Base-by-base conservation (phyloP, 2,888 invertebrate species). In the Pseudococcus longispinus region DNA sequence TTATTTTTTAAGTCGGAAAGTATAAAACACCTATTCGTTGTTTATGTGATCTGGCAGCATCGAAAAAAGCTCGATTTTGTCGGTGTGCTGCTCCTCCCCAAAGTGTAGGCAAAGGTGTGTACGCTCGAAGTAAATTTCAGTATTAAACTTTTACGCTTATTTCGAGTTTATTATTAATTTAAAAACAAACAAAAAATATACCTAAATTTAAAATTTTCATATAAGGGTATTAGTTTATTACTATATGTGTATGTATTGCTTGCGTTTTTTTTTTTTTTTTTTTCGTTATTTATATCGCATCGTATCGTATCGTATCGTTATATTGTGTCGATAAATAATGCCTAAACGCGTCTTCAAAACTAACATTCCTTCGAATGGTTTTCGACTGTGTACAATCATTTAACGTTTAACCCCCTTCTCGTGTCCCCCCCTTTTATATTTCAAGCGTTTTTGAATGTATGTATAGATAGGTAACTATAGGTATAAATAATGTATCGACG, bases 81-180 rank as follows among this genome's bases (percentile, higher is more conserved):
- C 23, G 4, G 8, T 37, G 37, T 2, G 37, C 8, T 23, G 60
- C 23, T 60, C 51, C 51, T 65, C 8, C 65, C 65, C 23, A 65
- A 65, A 23, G 65, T n/a, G 13, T 74, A 32, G 51, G 18, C 6
- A 51, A 51, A 51, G 51, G 51, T 51, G 51, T 51, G 23, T 60
- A 80, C 77, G 70, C 77, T 42, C 77, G 77, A 80, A 80, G 77
- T 80, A 80, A 80, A 80, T 42, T 80, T 80, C 77, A 80, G 77
- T 80, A 80, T 80, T 80, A 80, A 42, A 80, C 77, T 29, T 80
- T 80, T 80, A 80, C 77, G 77, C 77, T 80, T 80, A 80, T 80
- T 80, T 80, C 77, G 77, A 80, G 77, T 80, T 80, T 80, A 80
- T 80, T 80, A 29, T 80, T 29, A 42, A 42, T 29, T 37, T 20